These are phyloP conservation scores for Serilophus lunatus DNA, from an alignment of 2,113 vertebrate species.

Conservation along the genomic window DNA sequence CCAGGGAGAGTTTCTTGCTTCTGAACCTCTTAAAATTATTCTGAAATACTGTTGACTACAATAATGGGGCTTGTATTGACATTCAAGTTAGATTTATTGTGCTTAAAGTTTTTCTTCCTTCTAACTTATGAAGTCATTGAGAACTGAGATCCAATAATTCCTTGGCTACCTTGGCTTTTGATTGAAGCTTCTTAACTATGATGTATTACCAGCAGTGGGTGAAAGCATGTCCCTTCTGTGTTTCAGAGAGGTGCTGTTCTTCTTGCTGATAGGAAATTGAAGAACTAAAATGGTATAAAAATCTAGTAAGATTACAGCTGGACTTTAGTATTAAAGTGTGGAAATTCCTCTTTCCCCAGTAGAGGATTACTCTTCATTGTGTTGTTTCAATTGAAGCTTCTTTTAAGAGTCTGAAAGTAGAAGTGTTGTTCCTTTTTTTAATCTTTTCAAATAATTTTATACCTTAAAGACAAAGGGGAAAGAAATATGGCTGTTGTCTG, in stretches of 20 bases:
- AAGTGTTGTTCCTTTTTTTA: neutral
- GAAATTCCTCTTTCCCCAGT: neutral
- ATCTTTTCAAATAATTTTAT: neutral
- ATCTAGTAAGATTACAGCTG: neutral
- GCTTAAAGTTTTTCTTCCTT: neutral
- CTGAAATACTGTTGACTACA: conserved; percentile 25
- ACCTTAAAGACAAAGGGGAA: neutral
- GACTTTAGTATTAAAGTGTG: neutral
- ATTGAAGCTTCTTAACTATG: neutral
- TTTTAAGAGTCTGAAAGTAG: neutral
- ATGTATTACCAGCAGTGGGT: neutral
- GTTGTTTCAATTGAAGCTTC: neutral
- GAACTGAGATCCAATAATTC: neutral
- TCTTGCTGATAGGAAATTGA: neutral
- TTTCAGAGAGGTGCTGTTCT: neutral
- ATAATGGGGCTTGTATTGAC: neutral
- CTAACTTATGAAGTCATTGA: neutral
- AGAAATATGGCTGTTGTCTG: neutral
- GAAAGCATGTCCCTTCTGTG: neutral
- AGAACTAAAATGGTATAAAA: neutral
- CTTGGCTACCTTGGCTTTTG: neutral
- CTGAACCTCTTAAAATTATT: neutral
- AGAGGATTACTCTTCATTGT: neutral
- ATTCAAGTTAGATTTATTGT: neutral
- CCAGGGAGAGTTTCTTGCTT: neutral